Evolutionary conservation across 2,888 invertebrate species (phyloP).

Genomic region (Germaria angustata): DNA sequence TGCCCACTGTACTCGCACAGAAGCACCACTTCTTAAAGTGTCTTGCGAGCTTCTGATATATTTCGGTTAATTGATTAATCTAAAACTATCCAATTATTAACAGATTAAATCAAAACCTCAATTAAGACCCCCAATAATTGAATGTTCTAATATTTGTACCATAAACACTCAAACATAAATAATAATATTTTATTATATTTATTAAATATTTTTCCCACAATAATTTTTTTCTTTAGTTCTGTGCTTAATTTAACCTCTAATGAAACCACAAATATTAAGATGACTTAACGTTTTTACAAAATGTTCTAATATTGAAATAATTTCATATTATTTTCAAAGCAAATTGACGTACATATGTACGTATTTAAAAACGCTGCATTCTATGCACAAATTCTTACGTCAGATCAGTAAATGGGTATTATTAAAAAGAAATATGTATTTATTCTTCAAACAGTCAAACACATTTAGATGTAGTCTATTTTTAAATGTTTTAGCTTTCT

Average conservation of each 20-base stretch:
- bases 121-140: no score
- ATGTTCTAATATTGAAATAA: background rate
- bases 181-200: no score
- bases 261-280: background rate
- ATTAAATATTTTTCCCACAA: background rate
- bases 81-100: no score
- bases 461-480: background rate
- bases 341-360: slow-evolving; percentile 39
- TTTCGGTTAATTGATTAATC: no score
- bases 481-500: background rate
- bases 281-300: background rate
- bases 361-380: slow-evolving; percentile 1
- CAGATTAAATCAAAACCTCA: no score
- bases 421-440: background rate
- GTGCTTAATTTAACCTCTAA: slow-evolving; percentile 10
- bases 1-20: no score
- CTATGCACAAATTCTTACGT: background rate
- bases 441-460: background rate
- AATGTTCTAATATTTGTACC: no score
- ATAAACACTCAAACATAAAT: no score
- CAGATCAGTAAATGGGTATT: slow-evolving; percentile 19
- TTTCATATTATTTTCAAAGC: background rate
- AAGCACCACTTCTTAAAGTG: no score
- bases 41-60: no score
- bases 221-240: background rate